phyloP scores from a whole-genome alignment of 2,888 invertebrate genomes.

The Ctena decussata region DNA sequence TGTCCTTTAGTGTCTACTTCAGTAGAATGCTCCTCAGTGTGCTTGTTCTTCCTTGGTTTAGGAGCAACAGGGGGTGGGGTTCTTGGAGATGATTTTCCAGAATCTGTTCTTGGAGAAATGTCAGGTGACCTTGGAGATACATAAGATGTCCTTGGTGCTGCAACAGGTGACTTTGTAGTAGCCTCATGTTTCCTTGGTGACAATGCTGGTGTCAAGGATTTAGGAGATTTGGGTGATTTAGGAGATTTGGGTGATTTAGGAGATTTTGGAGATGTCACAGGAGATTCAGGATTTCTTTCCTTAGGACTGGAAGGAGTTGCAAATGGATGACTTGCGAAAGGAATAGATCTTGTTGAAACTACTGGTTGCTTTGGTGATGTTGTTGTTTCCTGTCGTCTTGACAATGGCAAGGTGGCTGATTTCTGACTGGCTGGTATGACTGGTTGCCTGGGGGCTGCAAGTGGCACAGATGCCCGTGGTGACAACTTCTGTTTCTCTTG shows the following conservation, averaged over 20 bases:
- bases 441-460: constrained; percentile 28
- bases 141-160: not conserved
- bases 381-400: constrained; percentile 22
- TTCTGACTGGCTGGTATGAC: constrained; percentile 42
- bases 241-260: constrained; percentile 11
- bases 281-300: not conserved
- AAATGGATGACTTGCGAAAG: constrained; percentile 1
- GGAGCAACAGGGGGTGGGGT: constrained; percentile 74
- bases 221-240: constrained; percentile 4
- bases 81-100: constrained; percentile 15
- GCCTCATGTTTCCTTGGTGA: constrained; percentile 34
- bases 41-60: constrained; percentile 61
- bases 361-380: constrained; percentile 22
- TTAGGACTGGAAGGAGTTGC: not conserved
- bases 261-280: constrained; percentile 15
- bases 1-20: not conserved
- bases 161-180: not conserved
- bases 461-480: constrained; percentile 44
- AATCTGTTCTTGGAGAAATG: constrained; percentile 1
- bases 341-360: constrained; percentile 26
- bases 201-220: constrained; percentile 24
- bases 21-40: not conserved
- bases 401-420: constrained; percentile 34
- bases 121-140: not conserved
- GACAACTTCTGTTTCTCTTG: constrained; percentile 33